phyloP scores from a whole-genome alignment of 2,888 invertebrate genomes.

The Pachydiplax longipennis region DNA sequence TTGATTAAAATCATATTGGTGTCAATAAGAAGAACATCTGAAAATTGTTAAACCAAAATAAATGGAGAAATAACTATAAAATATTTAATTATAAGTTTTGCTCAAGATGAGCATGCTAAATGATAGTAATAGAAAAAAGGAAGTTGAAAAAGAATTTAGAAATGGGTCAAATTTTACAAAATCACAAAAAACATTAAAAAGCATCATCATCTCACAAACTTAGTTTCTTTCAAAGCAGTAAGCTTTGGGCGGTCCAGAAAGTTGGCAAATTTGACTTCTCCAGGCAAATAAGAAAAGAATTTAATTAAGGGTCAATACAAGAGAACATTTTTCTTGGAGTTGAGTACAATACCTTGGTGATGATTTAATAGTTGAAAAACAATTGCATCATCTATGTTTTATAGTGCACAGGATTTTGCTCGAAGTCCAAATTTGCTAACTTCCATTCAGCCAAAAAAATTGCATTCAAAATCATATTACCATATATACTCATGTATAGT shows the following conservation, averaged over 20 bases:
- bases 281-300: background rate
- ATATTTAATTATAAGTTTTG: background rate
- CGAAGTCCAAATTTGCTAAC: background rate
- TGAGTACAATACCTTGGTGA: too few relatives aligned
- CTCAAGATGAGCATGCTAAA: background rate
- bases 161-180: constrained; percentile 25
- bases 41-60: background rate
- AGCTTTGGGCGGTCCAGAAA: constrained; percentile 16
- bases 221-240: constrained; percentile 29
- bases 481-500: background rate
- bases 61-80: background rate
- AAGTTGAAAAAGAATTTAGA: background rate
- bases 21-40: background rate
- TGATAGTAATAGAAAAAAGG: background rate
- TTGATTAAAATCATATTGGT: background rate
- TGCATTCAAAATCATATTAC: constrained; percentile 26
- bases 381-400: too few relatives aligned
- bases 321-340: too few relatives aligned
- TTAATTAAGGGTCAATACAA: too few relatives aligned
- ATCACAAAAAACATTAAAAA: constrained; percentile 11
- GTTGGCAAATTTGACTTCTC: constrained; percentile 11
- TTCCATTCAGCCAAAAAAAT: constrained; percentile 16
- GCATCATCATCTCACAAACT: constrained; percentile 12
- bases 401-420: too few relatives aligned
- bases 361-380: too few relatives aligned